phyloP scores from a whole-genome alignment of 2,888 invertebrate genomes.

The Anodontia alba region DNA sequence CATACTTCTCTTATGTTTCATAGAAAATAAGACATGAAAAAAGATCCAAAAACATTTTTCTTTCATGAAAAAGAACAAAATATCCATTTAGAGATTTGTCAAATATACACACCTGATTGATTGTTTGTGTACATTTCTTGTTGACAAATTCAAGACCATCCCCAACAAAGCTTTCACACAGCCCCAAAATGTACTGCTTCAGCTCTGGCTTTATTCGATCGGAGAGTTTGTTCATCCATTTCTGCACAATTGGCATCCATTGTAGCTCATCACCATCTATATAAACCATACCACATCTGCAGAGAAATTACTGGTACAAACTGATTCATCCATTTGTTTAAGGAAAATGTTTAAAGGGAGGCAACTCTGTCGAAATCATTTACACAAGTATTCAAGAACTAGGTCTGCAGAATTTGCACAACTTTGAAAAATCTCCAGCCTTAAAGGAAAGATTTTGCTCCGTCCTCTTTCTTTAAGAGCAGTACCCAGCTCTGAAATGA shows the following conservation, averaged over 20 bases:
- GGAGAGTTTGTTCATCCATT: slow-evolving; percentile 89
- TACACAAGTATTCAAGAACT: slow-evolving; percentile 95
- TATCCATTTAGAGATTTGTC: too few relatives aligned
- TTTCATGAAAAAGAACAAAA: too few relatives aligned
- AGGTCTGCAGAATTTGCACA: slow-evolving; percentile 91
- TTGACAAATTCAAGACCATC: slow-evolving; percentile 89
- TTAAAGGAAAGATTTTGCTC: too few relatives aligned
- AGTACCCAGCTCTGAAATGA: too few relatives aligned
- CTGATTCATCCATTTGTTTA: too few relatives aligned
- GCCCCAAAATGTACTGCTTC: slow-evolving; percentile 88
- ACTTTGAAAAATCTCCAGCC: too few relatives aligned
- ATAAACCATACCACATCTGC: slow-evolving; percentile 93
- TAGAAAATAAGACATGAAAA: too few relatives aligned
- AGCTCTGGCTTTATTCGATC: slow-evolving; percentile 86
- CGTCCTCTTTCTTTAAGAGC: too few relatives aligned
- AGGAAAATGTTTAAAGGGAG: slow-evolving; percentile 88
- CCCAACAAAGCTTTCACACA: slow-evolving; percentile 90
- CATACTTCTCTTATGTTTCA: too few relatives aligned
- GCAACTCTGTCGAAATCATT: too few relatives aligned
- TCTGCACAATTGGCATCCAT: slow-evolving; percentile 92
- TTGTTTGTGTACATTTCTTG: slow-evolving; percentile 90
- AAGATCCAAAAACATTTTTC: too few relatives aligned
- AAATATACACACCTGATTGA: slow-evolving; percentile 89
- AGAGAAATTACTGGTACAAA: neutral
- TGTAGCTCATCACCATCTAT: slow-evolving; percentile 93